phyloP scores from a whole-genome alignment of 2,113 vertebrate genomes.

The Hyaena hyaena region DNA sequence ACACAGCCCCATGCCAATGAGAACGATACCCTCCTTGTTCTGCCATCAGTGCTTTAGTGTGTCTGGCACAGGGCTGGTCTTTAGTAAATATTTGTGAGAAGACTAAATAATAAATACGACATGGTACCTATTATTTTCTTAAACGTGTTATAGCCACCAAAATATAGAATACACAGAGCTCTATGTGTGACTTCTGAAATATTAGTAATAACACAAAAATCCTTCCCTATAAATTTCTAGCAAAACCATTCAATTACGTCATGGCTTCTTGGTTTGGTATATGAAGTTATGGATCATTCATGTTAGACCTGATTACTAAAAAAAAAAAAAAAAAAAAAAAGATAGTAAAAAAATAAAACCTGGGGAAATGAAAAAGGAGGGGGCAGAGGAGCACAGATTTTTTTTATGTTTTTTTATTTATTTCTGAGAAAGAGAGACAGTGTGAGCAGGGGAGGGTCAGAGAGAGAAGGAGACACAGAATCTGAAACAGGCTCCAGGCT shows the following conservation, averaged over 20 bases:
- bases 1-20: fast-evolving
- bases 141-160: background rate
- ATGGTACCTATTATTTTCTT: background rate
- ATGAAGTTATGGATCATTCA: background rate
- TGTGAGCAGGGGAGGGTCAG: too few relatives aligned
- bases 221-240: background rate
- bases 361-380: background rate
- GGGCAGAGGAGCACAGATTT: background rate
- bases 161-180: background rate
- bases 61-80: background rate
- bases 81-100: background rate
- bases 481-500: too few relatives aligned
- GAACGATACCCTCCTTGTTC: background rate
- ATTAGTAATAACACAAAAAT: background rate
- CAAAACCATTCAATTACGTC: background rate
- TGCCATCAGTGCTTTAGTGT: background rate
- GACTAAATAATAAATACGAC: background rate
- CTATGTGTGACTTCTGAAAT: background rate
- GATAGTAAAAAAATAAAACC: background rate
- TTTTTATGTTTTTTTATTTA: background rate
- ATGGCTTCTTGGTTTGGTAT: background rate
- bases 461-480: too few relatives aligned
- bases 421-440: too few relatives aligned
- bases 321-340: background rate
- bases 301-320: background rate